Evolutionary conservation across 2,113 vertebrate species (phyloP), one percentile per base, ranked within the genome.

Genomic region (Corythoichthys intestinalis): DNA sequence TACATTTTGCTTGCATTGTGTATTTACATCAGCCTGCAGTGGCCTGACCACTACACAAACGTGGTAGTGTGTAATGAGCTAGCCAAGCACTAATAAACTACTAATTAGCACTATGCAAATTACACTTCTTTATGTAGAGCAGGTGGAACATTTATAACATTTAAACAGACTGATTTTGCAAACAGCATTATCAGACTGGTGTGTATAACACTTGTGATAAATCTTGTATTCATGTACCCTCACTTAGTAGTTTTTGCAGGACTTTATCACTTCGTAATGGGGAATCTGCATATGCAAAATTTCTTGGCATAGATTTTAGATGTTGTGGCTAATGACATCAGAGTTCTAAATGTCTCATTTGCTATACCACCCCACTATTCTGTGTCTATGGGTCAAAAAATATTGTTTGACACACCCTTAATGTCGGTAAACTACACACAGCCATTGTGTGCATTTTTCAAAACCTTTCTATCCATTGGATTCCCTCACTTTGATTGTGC

Each of bases 281-380:
- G n/a, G 75, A 82, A 77, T 69, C 38, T 28, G 65, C 65, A 82
- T 67, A 74, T 15, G 58, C 76, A 84, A 85, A 71, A 56, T 77
- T 80, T 86, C 81, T 57, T 65, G 78, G 68, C 79, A 72, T 71
- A 68, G 72, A 80, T 76, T 76, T 71, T 66, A 83, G 78, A 79
- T 71, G 72, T 72, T 65, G 74, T 69, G 70, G 67, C 75, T 88
- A 90, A 90, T 87, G 84, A 88, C 86, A 83, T 85, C 63, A 66
- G 86, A 63, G 84, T 11, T 38, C 28, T 87, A 83, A 87, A 85
- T 83, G 64, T 79, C 65, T 81, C 86, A 89, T 89, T 87, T 88
- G 79, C 78, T 79, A 72, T 71, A 52, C 67, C 20, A 4, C 64
- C 75, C 76, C 73, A 80, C 69, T 71, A 75, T 69, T 67, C 73